Percentiles rank a stretch among this genome's conserved stretches.
These are phyloP conservation scores for Rhizomys pruinosus DNA, from an alignment of 2,113 vertebrate species.

Conservation along the genomic window DNA sequence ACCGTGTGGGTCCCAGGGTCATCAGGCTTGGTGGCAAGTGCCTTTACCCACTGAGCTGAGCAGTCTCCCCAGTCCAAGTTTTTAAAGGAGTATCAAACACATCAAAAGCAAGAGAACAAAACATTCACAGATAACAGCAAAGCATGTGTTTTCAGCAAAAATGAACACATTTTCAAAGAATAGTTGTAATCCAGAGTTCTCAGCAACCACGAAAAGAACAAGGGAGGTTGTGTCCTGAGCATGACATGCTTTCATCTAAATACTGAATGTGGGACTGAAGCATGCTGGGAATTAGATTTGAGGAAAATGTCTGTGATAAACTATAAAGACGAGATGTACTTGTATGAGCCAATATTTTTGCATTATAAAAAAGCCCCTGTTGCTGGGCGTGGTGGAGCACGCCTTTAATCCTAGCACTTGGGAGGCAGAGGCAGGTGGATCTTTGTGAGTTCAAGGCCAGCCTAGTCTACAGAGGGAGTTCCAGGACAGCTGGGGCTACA, in stretches of 20 bases:
- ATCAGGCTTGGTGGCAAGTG: background rate
- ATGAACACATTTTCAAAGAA: conserved; percentile 26
- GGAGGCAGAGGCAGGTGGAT: no score
- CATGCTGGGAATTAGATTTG: background rate
- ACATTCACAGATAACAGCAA: conserved; percentile 14
- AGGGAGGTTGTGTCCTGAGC: background rate
- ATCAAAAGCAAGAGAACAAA: background rate
- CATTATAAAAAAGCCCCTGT: background rate
- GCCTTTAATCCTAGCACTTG: no score
- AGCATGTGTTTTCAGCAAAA: conserved; percentile 24
- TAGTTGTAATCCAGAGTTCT: background rate
- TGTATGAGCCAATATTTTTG: background rate
- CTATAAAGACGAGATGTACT: background rate
- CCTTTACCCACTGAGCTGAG: background rate
- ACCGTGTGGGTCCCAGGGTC: background rate
- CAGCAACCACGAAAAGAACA: background rate
- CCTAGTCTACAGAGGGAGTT: no score
- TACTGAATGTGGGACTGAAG: background rate
- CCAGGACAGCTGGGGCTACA: no score
- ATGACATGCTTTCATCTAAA: background rate
- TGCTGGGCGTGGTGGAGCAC: no score
- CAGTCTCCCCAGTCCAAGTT: background rate
- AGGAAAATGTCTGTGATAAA: background rate
- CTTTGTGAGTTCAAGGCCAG: no score
- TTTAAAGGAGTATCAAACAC: conserved; percentile 44